A percentile compares a stretch with the other conserved stretches of the same genome.
Evolutionary conservation across 2,113 vertebrate species (phyloP).

Genomic region (Triplophysa tibetana): DNA sequence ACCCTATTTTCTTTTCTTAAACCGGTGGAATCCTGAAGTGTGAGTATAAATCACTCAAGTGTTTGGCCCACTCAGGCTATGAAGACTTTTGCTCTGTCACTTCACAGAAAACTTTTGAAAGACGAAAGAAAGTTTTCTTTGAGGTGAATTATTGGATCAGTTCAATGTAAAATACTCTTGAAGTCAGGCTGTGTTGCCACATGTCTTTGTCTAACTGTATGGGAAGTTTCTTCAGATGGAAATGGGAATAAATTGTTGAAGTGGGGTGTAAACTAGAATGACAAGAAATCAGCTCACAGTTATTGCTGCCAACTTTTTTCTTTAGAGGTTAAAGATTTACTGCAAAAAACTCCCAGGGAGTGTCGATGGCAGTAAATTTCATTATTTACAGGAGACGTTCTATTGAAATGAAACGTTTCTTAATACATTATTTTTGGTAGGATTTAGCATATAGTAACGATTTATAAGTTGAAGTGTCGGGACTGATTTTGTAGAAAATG

Average conservation of each 20-base stretch:
- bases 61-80: constrained; percentile 17
- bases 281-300: constrained; percentile 30
- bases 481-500: no score
- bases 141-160: constrained; percentile 39
- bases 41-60: constrained; percentile 41
- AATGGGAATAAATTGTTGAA: constrained; percentile 28
- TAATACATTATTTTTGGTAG: background rate
- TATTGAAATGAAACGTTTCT: background rate
- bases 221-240: constrained; percentile 4
- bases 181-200: constrained; percentile 39
- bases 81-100: constrained; percentile 24
- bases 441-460: no score
- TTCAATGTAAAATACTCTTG: constrained; percentile 18
- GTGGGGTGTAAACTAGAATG: constrained; percentile 17
- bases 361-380: constrained; percentile 15
- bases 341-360: constrained; percentile 17
- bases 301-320: constrained; percentile 35
- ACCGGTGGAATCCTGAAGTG: background rate
- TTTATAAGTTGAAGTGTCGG: no score
- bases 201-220: constrained; percentile 32
- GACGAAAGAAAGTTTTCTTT: constrained; percentile 33
- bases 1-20: constrained; percentile 29
- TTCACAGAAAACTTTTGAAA: constrained; percentile 33
- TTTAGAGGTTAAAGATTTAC: constrained; percentile 45
- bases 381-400: background rate